Evolutionary conservation across 2,888 invertebrate genomes (phyloP).

Genomic region (Xylota sylvarum): DNA sequence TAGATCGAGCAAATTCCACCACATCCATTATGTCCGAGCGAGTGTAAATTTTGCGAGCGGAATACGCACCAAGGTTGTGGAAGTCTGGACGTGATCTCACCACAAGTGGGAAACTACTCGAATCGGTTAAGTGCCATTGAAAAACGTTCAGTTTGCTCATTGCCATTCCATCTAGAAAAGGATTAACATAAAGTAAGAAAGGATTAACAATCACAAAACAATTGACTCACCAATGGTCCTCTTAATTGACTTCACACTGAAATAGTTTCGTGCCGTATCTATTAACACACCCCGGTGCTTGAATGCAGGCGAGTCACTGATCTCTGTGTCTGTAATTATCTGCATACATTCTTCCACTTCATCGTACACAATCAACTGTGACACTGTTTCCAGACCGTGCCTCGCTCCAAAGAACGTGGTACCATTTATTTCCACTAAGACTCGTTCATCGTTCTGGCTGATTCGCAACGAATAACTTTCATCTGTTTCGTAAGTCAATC

Average conservation of each 20-base stretch:
- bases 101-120: constrained; percentile 95
- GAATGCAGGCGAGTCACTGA: constrained; percentile 92
- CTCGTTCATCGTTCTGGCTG: constrained; percentile 82
- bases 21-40: constrained; percentile 85
- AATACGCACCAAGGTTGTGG: constrained; percentile 90
- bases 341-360: constrained; percentile 80
- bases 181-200: no score
- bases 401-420: constrained; percentile 86
- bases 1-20: constrained; percentile 88
- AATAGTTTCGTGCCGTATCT: constrained; percentile 94
- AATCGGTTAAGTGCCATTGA: constrained; percentile 96
- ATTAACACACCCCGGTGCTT: constrained; percentile 93
- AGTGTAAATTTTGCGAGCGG: constrained; percentile 88
- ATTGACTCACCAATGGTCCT: constrained; percentile 87
- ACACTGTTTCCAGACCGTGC: constrained; percentile 86
- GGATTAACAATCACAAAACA: no score
- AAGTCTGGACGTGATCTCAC: constrained; percentile 89
- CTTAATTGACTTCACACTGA: constrained; percentile 89
- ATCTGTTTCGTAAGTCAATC: constrained; percentile 84
- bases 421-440: constrained; percentile 85
- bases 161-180: constrained; percentile 91
- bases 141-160: constrained; percentile 94
- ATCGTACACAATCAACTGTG: constrained; percentile 78
- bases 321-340: constrained; percentile 87
- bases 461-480: constrained; percentile 84